These are phyloP conservation scores for Paralichthys olivaceus DNA, from an alignment of 2,113 vertebrate genomes.

Conservation along the genomic window DNA sequence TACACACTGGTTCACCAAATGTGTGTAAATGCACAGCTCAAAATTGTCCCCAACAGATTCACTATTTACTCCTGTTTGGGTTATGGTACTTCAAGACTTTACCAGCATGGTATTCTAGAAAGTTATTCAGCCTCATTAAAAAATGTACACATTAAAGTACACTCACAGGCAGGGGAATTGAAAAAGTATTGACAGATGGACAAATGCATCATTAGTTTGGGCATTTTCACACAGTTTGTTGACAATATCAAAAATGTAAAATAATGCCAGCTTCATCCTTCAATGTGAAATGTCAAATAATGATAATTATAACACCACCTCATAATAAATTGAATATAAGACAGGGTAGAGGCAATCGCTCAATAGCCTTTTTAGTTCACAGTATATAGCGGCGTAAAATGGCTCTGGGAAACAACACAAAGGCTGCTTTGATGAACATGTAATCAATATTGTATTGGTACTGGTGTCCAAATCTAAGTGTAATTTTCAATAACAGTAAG, in stretches of 20 bases:
- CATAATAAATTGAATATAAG: neutral
- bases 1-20: neutral
- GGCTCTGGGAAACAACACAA: conserved; percentile 62
- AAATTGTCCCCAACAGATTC: neutral
- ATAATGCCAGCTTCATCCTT: conserved; percentile 8
- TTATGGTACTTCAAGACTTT: too few species aligned
- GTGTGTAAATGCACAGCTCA: neutral
- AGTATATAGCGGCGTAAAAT: conserved; percentile 64
- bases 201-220: neutral
- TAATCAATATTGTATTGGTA: conserved; percentile 24
- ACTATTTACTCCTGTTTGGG: too few species aligned
- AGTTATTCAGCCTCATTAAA: neutral
- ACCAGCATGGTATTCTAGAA: too few species aligned
- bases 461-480: neutral
- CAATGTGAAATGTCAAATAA: neutral
- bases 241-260: conserved; percentile 1
- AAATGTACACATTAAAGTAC: neutral
- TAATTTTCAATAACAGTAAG: too few species aligned
- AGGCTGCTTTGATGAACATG: conserved; percentile 52
- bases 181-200: neutral
- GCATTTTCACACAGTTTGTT: neutral
- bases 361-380: conserved; percentile 60
- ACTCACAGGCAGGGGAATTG: neutral
- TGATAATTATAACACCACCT: neutral
- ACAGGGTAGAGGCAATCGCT: neutral